These are phyloP conservation scores for Papilio helenus DNA, from an alignment of 1,140 invertebrate species.

Conservation along the genomic window DNA sequence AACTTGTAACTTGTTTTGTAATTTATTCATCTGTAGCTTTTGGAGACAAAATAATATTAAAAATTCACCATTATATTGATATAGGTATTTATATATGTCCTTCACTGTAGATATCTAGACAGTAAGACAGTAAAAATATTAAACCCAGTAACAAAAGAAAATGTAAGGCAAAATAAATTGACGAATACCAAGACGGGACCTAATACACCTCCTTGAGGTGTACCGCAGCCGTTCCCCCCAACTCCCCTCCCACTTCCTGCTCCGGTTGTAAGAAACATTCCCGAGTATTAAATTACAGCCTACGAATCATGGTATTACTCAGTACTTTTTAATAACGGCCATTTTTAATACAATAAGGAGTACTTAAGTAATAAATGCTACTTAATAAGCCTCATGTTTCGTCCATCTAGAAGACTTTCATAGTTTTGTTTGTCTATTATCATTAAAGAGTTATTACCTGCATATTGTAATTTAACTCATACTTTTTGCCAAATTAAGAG, in stretches of 20 bases:
- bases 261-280: constrained; percentile 67
- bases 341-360: neutral
- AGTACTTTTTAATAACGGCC: constrained; percentile 12
- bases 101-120: neutral
- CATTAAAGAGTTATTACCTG: neutral
- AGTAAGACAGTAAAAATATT: neutral
- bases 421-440: neutral
- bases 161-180: constrained; percentile 10
- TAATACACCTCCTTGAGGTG: constrained; percentile 62
- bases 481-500: no score
- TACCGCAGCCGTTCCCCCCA: constrained; percentile 54
- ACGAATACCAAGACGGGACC: constrained; percentile 48
- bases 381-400: neutral
- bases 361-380: neutral
- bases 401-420: constrained; percentile 1
- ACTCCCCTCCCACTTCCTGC: constrained; percentile 61
- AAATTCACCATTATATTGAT: no score
- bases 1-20: constrained; percentile 1
- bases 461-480: no score
- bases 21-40: neutral
- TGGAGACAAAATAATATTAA: neutral
- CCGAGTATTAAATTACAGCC: constrained; percentile 70
- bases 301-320: constrained; percentile 47
- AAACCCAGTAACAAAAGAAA: neutral
- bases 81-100: no score